Percentiles rank a stretch among this genome's conserved stretches.
These are phyloP conservation scores for Aspiorhynchus laticeps DNA, from an alignment of 2,113 vertebrate species.

Conservation along the genomic window DNA sequence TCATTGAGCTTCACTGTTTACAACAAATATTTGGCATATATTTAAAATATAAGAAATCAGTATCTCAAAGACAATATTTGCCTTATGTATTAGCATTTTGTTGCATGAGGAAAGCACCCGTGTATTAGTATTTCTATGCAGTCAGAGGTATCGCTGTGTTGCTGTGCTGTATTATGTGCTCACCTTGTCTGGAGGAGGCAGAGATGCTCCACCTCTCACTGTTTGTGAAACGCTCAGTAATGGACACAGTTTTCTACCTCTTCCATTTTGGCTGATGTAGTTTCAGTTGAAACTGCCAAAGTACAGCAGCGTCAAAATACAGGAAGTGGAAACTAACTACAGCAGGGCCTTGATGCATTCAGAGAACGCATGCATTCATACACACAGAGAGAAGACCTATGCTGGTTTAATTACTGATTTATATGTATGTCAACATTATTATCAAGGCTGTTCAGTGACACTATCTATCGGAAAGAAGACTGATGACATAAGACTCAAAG, in stretches of 20 bases:
- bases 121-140: not conserved
- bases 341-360: not conserved
- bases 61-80: too few relatives aligned
- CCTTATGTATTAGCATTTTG: too few relatives aligned
- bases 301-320: not conserved
- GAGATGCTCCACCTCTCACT: slow-evolving; percentile 15
- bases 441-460: too few relatives aligned
- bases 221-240: slow-evolving; percentile 35
- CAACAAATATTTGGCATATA: too few relatives aligned
- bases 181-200: not conserved
- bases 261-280: slow-evolving; percentile 31
- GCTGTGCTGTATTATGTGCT: slow-evolving; percentile 32
- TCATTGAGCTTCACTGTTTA: too few relatives aligned
- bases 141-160: not conserved
- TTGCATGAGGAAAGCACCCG: not conserved
- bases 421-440: not conserved
- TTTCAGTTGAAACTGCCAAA: not conserved
- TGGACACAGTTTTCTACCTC: slow-evolving; percentile 14
- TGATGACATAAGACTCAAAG: too few relatives aligned
- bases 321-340: not conserved
- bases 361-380: not conserved
- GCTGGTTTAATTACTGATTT: not conserved
- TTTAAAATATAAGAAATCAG: too few relatives aligned
- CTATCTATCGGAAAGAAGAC: too few relatives aligned
- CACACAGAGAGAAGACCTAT: not conserved